Conservation (phyloP, 1,140 invertebrate species). For the Drosophila takahashii region DNA sequence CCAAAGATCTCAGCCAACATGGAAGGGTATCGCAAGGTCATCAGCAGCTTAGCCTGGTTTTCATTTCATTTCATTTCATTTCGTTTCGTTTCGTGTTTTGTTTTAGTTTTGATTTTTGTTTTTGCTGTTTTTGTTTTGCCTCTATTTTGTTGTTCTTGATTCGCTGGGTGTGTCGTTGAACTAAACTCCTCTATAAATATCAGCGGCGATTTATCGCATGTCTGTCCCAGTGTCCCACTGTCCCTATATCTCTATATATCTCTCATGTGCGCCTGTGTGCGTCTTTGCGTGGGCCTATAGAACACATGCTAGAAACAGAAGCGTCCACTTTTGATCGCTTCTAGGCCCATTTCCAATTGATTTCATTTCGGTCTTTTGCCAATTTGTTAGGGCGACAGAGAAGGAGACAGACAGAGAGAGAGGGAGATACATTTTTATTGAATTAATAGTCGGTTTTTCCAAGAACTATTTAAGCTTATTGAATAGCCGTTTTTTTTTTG, state of each 20-base stretch:
- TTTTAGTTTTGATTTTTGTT: conserved; percentile 6
- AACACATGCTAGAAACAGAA: conserved; percentile 39
- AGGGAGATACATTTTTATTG: not conserved
- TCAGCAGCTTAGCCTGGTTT: conserved; percentile 26
- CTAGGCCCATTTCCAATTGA: conserved; percentile 76
- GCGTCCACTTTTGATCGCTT: conserved; percentile 61
- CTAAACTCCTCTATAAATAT: conserved; percentile 78
- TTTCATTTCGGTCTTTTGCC: conserved; percentile 66
- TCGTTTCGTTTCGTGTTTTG: conserved; percentile 24
- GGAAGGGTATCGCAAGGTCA: conserved; percentile 51
- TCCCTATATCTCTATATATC: conserved; percentile 2
- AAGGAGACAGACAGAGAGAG: not conserved
- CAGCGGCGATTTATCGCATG: conserved; percentile 71
- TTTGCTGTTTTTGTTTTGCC: not conserved
- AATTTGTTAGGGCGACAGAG: conserved; percentile 47
- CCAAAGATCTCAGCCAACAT: conserved; percentile 17
- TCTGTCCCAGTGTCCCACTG: conserved; percentile 48
- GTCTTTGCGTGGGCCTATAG: conserved; percentile 69
- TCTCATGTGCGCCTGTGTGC: conserved; percentile 18
- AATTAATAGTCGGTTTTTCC: not conserved
- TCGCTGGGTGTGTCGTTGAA: conserved; percentile 59
- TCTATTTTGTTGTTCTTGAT: conserved; percentile 18
- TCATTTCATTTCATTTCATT: not conserved
- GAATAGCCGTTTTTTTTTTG: not conserved
- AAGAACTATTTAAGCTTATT: not conserved